Evolutionary conservation across 2,113 vertebrate genomes (phyloP).

Genomic region (Corythornis madagascariensis): DNA sequence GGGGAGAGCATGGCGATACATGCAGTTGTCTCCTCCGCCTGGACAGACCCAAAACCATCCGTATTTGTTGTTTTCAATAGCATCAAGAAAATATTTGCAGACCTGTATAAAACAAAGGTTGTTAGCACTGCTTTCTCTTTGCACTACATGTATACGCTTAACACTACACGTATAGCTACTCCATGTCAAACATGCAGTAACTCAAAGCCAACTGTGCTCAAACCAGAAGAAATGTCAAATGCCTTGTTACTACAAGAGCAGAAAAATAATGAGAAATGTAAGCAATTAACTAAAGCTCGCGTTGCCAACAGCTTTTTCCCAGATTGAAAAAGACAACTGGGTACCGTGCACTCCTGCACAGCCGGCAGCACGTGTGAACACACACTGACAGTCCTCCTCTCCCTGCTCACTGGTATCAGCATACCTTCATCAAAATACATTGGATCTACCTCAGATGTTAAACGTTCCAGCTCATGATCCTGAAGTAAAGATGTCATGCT

Average conservation of each 20-base stretch:
- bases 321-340: neutral
- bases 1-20: slow-evolving; percentile 97
- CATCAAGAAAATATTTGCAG: slow-evolving; percentile 94
- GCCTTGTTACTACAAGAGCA: neutral
- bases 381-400: neutral
- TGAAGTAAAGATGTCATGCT: neutral
- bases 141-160: no score
- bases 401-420: neutral
- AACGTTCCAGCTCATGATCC: neutral
- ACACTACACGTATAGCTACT: no score
- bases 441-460: neutral
- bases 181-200: neutral
- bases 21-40: slow-evolving; percentile 88
- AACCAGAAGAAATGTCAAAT: neutral
- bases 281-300: neutral
- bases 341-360: neutral
- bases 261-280: neutral
- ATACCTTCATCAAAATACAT: neutral
- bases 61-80: slow-evolving; percentile 97
- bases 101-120: slow-evolving; percentile 76
- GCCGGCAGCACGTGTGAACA: neutral
- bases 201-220: neutral
- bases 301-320: neutral
- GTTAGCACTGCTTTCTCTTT: neutral
- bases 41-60: slow-evolving; percentile 99